phyloP scores from a whole-genome alignment of 2,113 vertebrate genomes.

The Saccopteryx leptura region DNA sequence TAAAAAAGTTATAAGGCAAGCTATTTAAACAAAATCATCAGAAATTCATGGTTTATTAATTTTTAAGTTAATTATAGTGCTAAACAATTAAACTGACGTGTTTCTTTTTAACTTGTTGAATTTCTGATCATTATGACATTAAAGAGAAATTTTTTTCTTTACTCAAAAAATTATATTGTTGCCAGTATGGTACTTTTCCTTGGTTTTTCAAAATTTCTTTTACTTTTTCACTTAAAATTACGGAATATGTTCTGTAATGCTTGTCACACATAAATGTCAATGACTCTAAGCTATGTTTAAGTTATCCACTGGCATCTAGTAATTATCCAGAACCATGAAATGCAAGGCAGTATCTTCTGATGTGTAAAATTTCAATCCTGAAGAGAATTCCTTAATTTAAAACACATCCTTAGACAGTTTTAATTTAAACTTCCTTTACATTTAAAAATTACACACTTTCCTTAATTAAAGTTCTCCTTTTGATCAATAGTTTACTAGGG shows the following conservation, averaged over 20 bases:
- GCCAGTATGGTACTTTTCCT: constrained; percentile 74
- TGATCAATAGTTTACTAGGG: constrained; percentile 4
- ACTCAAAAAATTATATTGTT: constrained; percentile 70
- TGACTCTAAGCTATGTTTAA: constrained; percentile 92
- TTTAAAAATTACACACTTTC: constrained; percentile 65
- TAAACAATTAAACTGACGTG: constrained; percentile 66
- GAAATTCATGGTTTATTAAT: constrained; percentile 65
- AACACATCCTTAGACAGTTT: constrained; percentile 79
- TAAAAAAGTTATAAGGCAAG: constrained; percentile 54
- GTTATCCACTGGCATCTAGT: constrained; percentile 92
- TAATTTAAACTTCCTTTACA: constrained; percentile 81
- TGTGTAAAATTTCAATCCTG: constrained; percentile 90
- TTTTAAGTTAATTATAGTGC: constrained; percentile 68
- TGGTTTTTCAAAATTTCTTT: constrained; percentile 81
- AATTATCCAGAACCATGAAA: constrained; percentile 91
- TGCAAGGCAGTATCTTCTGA: constrained; percentile 90
- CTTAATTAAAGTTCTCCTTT: constrained; percentile 47
- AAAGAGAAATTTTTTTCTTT: constrained; percentile 60
- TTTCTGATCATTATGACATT: constrained; percentile 59
- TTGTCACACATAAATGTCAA: constrained; percentile 91
- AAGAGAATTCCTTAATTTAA: constrained; percentile 84
- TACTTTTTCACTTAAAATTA: constrained; percentile 86
- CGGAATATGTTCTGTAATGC: constrained; percentile 88
- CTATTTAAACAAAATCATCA: constrained; percentile 60
- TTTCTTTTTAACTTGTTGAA: constrained; percentile 85